A percentile compares a stretch with the other conserved stretches of the same genome.
These are phyloP conservation scores for Drosophila gunungcola DNA, from an alignment of 1,140 invertebrate genomes.

Conservation along the genomic window DNA sequence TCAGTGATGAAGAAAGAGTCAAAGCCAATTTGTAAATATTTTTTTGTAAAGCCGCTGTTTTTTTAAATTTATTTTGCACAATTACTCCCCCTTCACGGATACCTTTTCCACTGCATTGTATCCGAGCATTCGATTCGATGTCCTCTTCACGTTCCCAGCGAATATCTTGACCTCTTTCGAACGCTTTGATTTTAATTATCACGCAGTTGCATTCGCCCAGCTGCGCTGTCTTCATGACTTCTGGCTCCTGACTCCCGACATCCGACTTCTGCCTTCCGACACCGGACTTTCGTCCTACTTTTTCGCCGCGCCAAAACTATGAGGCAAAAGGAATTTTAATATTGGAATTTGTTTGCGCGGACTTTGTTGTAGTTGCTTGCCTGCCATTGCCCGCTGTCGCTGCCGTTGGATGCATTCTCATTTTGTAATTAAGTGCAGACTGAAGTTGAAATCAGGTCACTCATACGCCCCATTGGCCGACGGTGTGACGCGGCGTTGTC, in stretches of 20 bases:
- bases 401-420: slow-evolving; percentile 48
- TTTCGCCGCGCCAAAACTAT: slow-evolving; percentile 48
- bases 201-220: slow-evolving; percentile 42
- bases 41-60: too few species aligned
- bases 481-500: slow-evolving; percentile 20
- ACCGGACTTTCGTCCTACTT: slow-evolving; percentile 5
- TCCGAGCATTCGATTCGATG: neutral
- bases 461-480: slow-evolving; percentile 56
- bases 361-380: slow-evolving; percentile 48
- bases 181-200: slow-evolving; percentile 53
- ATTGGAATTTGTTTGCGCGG: slow-evolving; percentile 72
- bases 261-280: slow-evolving; percentile 9
- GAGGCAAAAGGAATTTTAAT: slow-evolving; percentile 58
- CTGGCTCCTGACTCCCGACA: slow-evolving; percentile 4
- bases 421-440: slow-evolving; percentile 80
- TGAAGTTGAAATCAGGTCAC: slow-evolving; percentile 74
- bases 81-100: neutral
- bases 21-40: too few species aligned
- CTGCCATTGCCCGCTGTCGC: neutral
- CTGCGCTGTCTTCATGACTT: slow-evolving; percentile 28
- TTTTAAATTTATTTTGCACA: too few species aligned
- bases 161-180: slow-evolving; percentile 33
- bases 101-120: neutral
- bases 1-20: too few species aligned
- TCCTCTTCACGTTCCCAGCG: neutral